Conservation (phyloP, 35 echinoderm and acorn worm species). For the Heliocidaris erythrogramma region DNA sequence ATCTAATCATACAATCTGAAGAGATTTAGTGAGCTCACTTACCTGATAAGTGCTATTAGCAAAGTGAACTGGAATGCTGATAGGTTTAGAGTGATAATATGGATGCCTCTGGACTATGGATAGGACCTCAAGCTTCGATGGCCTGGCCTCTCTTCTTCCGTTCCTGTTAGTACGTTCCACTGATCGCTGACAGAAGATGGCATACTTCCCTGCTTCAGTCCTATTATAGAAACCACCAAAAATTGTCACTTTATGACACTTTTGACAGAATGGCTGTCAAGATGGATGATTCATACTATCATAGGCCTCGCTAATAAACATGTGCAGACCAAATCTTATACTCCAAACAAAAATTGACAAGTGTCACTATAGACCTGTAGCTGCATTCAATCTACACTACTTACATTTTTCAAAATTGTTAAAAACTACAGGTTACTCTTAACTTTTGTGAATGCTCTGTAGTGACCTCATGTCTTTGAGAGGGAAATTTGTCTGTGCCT, state of each 20-base stretch:
- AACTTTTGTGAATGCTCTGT: too few species aligned
- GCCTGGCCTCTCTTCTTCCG: constrained; percentile 82
- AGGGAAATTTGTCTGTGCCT: too few species aligned
- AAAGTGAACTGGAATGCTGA: constrained; percentile 96
- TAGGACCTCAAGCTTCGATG: constrained; percentile 88
- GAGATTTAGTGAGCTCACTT: not conserved
- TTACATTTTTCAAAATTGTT: too few species aligned
- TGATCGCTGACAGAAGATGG: constrained; percentile 95
- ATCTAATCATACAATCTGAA: not conserved
- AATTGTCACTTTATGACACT: not conserved
- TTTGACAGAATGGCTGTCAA: too few species aligned
- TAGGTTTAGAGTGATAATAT: constrained; percentile 88
- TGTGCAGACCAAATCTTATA: too few species aligned
- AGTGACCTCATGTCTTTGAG: too few species aligned
- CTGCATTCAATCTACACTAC: too few species aligned
- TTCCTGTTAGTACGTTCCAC: constrained; percentile 79
- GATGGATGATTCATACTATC: too few species aligned
- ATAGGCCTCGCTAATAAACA: too few species aligned
- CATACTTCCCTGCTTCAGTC: constrained; percentile 92
- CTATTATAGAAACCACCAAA: constrained; percentile 48
- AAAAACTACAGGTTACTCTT: too few species aligned
- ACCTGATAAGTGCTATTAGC: constrained; percentile 94
- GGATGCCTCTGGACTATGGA: constrained; percentile 91
- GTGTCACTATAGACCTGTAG: too few species aligned
- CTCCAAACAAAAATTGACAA: too few species aligned